These are phyloP conservation scores for Eidolon dupreanum DNA, from an alignment of 2,797 vertebrate genomes.

Conservation along the genomic window DNA sequence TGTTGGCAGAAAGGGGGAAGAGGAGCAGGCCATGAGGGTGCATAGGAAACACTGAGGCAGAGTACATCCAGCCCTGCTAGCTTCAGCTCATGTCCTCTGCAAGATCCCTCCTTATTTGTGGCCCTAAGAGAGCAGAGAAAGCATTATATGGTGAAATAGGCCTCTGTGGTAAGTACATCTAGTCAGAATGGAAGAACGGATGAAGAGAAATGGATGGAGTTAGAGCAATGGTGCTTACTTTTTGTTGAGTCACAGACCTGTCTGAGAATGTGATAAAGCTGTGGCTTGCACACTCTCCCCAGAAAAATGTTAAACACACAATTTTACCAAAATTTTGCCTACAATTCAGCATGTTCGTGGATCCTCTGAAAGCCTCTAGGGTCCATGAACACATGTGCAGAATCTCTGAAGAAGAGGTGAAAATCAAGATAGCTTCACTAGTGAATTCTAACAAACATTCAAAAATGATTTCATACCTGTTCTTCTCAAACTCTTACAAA, in stretches of 20 bases:
- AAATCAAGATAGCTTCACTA: neutral
- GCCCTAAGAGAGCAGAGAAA: neutral
- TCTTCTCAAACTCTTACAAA: too few relatives aligned
- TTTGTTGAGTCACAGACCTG: conserved; percentile 30
- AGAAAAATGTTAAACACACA: conserved; percentile 30
- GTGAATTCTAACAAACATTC: neutral
- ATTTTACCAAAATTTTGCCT: conserved; percentile 26
- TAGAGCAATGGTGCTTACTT: conserved; percentile 39
- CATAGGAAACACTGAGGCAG: neutral
- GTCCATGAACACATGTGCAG: neutral
- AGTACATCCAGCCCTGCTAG: neutral
- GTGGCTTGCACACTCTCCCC: neutral
- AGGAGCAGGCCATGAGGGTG: neutral
- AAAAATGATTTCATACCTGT: too few relatives aligned
- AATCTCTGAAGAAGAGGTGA: conserved; percentile 39
- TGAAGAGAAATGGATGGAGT: conserved; percentile 5
- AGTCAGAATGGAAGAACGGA: conserved; percentile 2
- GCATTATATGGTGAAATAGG: neutral
- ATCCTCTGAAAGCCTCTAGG: conserved; percentile 24
- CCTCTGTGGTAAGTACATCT: conserved; percentile 21
- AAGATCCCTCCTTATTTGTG: neutral
- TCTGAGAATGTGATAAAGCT: conserved; percentile 48
- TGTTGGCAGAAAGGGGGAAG: neutral
- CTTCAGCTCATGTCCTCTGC: neutral
- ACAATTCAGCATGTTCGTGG: neutral